Base-by-base conservation (phyloP, 2,797 vertebrate species). In the Tinamus major region DNA sequence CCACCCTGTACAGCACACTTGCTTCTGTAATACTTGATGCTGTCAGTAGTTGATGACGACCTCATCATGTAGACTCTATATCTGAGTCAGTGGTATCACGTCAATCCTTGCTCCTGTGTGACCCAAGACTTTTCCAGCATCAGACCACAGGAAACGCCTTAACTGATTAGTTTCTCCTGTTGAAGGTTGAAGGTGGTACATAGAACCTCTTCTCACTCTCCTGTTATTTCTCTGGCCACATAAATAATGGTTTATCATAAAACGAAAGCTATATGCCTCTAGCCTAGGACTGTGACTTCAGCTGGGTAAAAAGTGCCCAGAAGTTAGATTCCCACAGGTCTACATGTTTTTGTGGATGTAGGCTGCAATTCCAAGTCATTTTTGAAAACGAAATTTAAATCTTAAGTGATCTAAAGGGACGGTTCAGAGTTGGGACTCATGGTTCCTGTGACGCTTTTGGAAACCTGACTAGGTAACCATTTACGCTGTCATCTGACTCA, bases 171-270 rank as follows among this genome's bases (percentile, higher is more conserved):
- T 26, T 31, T 87, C 49, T 64, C 26, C 16, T 7, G 0, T 7
- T 0, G 0, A 64, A 58, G 29, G 0, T 7, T 0, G 0, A 64
- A 58, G 29, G 51, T 31, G 7, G 5, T 23, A 21, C 27, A 20
- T 6, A 67, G 5, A 65, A 8, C 20, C 5, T 15, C 31, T 55
- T 78, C 58, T 80, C 49, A 49, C 39, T 37, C 2, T 68, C 41
- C 7, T 62, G 11, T 48, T 91, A 26, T 53, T 48, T 65, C 58
- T 79, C 33, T 46, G 14, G 9, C 10, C 10, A 42, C 18, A 13
- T 27, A 62, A 41, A 11, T 58, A 6, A 16, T 61, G 39, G 3
- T 61, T 86, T 74, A 41, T 7, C 5, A 29, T 41, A 35, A 81
- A 63, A 85, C 42, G 55, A 67, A 59, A 65, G 51, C 39, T 48